Percentiles rank a stretch among this genome's conserved stretches.
phyloP scores from a whole-genome alignment of 2,888 invertebrate species.

The Rutpela maculata region DNA sequence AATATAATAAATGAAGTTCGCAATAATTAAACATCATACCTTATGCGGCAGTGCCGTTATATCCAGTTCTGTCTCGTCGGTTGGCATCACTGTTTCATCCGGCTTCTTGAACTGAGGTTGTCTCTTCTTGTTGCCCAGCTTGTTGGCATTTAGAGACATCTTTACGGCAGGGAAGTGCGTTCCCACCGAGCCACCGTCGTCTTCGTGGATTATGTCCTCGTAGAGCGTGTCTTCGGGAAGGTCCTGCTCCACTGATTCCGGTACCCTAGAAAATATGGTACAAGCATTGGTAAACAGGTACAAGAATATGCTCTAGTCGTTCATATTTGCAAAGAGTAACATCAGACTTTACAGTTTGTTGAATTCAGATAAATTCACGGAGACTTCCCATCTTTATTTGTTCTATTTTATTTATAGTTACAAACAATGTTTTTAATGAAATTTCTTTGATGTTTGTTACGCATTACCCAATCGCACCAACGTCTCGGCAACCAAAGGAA shows the following conservation, averaged over 20 bases:
- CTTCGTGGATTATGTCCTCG: conserved; percentile 79
- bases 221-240: conserved; percentile 70
- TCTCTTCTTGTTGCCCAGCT: conserved; percentile 52
- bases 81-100: conserved; percentile 45
- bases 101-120: conserved; percentile 43
- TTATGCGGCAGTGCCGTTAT: conserved; percentile 66
- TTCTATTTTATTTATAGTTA: too few species aligned
- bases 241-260: conserved; percentile 57
- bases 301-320: too few species aligned
- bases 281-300: neutral
- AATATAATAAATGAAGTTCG: conserved; percentile 61
- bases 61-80: conserved; percentile 61
- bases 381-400: too few species aligned
- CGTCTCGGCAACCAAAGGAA: too few species aligned
- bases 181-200: conserved; percentile 71
- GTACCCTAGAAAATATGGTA: conserved; percentile 44
- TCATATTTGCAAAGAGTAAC: too few species aligned
- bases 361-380: too few species aligned
- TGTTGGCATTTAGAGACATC: conserved; percentile 70
- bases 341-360: too few species aligned
- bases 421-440: too few species aligned
- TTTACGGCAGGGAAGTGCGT: conserved; percentile 66
- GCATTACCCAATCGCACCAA: too few species aligned
- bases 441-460: too few species aligned
- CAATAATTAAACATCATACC: conserved; percentile 58